Base-by-base conservation (phyloP, 1,140 invertebrate species). In the Dendroctonus valens region DNA sequence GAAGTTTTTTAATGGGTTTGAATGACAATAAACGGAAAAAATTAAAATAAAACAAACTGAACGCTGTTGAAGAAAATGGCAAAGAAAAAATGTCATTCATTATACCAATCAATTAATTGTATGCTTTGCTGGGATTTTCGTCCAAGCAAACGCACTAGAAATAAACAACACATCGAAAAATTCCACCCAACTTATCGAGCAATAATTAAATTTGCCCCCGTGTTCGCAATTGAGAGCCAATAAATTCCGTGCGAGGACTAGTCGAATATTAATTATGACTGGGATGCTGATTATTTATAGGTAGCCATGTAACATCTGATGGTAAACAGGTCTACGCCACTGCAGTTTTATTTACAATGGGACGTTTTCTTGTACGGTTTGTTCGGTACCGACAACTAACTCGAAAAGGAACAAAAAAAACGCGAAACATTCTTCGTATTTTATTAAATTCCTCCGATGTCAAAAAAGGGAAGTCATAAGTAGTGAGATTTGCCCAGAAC, bases 151-250 rank as follows among this genome's bases (percentile, higher is more conserved):
- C n/a, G n/a, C n/a, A n/a, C n/a, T 9, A 6, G 44, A 58, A 58
- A n/a, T 58, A 5, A 58, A 44, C 11, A 58, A 60, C 41, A 14
- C 37, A 60, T 41, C 6, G 51, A 48, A 64, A 37, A 58, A 57
- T 65, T 59, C 46, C 49, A 59, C 15, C 41, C 46, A 8, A 52
- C 26, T 44, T 59, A 65, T 49, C 55, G 46, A 57, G 64, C 48
- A 65, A 65, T 65, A 65, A 65, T 65, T 65, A 65, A 65, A 65
- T 65, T 65, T 65, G 64, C 64, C 64, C 63, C 64, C 54, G 64
- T 65, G 64, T 65, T 65, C 64, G 41, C 49, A 48, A 65, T 53
- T 65, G 42, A 65, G 54, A 65, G 55, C 39, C 54, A 12, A 65
- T 65, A 65, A 65, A 65, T 65, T 53, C 44, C 55, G 39, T 5